Percentiles rank a stretch among this genome's conserved stretches.
Conservation (phyloP, 2,888 invertebrate species). For the Leptinotarsa juncta region DNA sequence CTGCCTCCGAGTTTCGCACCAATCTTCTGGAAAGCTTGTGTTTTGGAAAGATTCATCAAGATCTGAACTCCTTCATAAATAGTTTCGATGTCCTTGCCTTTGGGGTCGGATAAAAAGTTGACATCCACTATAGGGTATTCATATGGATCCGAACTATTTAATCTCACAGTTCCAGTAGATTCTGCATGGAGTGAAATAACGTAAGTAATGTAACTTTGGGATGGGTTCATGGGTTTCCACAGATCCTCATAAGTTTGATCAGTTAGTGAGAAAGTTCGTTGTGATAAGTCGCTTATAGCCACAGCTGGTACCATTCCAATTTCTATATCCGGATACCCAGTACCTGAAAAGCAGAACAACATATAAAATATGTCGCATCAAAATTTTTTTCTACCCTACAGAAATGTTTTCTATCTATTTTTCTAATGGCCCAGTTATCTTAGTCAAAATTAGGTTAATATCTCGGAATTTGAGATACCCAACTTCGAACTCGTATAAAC, state of each 20-base stretch:
- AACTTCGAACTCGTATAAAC: too few relatives aligned
- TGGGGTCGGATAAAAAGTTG: slow-evolving; percentile 72
- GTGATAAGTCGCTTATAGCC: slow-evolving; percentile 42
- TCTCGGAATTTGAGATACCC: too few relatives aligned
- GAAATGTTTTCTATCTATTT: too few relatives aligned
- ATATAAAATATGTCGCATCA: not conserved
- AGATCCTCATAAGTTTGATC: slow-evolving; percentile 60
- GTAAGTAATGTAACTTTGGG: slow-evolving; percentile 40
- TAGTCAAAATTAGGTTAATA: too few relatives aligned
- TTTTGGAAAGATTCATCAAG: slow-evolving; percentile 64
- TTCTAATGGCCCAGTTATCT: too few relatives aligned
- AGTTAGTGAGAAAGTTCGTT: slow-evolving; percentile 45
- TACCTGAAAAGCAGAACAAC: slow-evolving; percentile 34
- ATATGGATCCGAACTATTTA: slow-evolving; percentile 47
- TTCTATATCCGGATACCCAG: slow-evolving; percentile 53
- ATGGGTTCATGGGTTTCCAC: slow-evolving; percentile 56
- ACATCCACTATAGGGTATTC: slow-evolving; percentile 72
- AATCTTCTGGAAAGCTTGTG: slow-evolving; percentile 68
- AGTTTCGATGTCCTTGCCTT: slow-evolving; percentile 65
- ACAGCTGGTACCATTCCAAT: slow-evolving; percentile 67
- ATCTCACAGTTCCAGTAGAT: slow-evolving; percentile 73
- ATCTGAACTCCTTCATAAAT: slow-evolving; percentile 68
- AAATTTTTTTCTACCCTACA: not conserved
- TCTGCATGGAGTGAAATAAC: slow-evolving; percentile 52
- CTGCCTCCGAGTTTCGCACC: slow-evolving; percentile 60